Percentiles rank a stretch among this genome's conserved stretches.
Conservation (phyloP, 2,888 invertebrate species). For the Heliconius sara region DNA sequence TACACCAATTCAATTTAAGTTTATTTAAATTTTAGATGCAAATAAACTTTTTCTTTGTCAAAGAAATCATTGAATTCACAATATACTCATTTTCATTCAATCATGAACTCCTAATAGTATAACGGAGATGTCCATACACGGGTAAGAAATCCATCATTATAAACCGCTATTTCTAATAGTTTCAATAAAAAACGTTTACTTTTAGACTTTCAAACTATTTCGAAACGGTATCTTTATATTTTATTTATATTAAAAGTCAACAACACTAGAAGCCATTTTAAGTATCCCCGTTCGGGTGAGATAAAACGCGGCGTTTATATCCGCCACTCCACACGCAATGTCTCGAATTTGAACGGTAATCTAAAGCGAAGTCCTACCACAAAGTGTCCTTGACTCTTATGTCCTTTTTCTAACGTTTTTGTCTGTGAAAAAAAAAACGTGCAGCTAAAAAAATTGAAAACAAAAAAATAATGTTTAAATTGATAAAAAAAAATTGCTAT, state of each 20-base stretch:
- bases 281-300: no score
- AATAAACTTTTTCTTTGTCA: neutral
- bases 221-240: neutral
- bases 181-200: neutral
- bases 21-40: neutral
- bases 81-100: neutral
- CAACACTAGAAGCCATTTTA: neutral
- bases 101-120: slow-evolving; percentile 24
- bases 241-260: neutral
- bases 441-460: no score
- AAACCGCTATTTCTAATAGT: slow-evolving; percentile 23
- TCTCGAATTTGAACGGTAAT: no score
- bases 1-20: neutral
- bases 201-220: neutral
- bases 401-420: no score
- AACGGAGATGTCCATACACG: slow-evolving; percentile 27
- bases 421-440: no score
- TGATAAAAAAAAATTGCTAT: neutral
- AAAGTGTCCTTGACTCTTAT: no score
- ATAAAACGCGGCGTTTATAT: no score
- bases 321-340: no score
- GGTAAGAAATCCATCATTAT: neutral
- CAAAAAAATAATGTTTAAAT: neutral
- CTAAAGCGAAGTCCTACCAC: no score
- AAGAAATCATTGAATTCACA: neutral